These are phyloP conservation scores for Musca vetustissima DNA, from an alignment of 1,140 invertebrate species.

Conservation along the genomic window DNA sequence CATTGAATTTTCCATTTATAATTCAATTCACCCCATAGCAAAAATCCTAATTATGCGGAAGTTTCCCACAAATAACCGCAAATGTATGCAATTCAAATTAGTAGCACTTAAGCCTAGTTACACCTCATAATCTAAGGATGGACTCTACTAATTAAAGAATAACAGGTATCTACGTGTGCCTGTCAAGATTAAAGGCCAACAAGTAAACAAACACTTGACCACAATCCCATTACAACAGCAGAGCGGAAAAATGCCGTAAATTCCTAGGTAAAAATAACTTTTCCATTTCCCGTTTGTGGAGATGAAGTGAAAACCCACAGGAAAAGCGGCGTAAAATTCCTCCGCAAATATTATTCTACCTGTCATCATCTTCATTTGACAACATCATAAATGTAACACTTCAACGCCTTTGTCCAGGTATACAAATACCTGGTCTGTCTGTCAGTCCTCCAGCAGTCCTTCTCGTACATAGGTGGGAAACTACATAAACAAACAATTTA, in stretches of 20 bases:
- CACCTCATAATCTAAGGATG: background rate
- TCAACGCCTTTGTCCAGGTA: background rate
- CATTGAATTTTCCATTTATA: too few species aligned
- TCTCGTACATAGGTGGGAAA: slow-evolving; percentile 1
- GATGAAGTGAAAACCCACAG: background rate
- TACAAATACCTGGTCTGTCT: background rate
- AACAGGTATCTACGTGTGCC: background rate
- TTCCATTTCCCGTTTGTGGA: background rate
- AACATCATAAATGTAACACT: slow-evolving; percentile 3
- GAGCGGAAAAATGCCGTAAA: background rate
- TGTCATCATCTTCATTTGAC: slow-evolving; percentile 13
- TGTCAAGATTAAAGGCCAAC: background rate
- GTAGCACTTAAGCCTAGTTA: background rate
- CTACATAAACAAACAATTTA: slow-evolving; percentile 3
- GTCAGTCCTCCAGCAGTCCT: background rate
- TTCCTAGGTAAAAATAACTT: background rate
- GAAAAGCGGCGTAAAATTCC: background rate
- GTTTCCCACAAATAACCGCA: too few species aligned
- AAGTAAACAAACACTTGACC: background rate
- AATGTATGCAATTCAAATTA: background rate
- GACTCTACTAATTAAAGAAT: background rate
- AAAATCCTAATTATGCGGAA: too few species aligned
- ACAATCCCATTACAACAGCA: background rate
- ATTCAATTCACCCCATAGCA: too few species aligned
- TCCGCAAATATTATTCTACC: background rate